Percentiles rank a stretch among this genome's conserved stretches.
Evolutionary conservation across 2,797 vertebrate species (phyloP).

Genomic region (Intellagama lesueurii): DNA sequence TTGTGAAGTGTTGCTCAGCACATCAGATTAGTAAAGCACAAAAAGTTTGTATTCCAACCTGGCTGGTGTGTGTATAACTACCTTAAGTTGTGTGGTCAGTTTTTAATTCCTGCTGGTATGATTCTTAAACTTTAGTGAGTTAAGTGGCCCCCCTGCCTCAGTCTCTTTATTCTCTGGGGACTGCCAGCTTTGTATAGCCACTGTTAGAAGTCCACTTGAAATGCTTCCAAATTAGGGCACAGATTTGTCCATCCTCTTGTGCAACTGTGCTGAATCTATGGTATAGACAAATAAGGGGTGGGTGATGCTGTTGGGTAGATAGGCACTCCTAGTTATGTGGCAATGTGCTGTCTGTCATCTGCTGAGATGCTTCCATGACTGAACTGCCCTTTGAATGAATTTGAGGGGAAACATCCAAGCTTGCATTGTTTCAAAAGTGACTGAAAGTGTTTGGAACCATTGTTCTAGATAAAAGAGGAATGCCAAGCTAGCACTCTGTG

Average conservation of each 20-base stretch:
- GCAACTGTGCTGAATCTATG: neutral
- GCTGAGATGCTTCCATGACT: neutral
- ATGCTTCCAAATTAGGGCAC: neutral
- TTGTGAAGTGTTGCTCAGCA: constrained; percentile 73
- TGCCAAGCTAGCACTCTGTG: constrained; percentile 83
- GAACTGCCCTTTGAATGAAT: neutral
- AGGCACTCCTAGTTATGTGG: neutral
- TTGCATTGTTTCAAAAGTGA: no score
- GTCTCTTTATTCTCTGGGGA: neutral
- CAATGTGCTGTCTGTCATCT: neutral
- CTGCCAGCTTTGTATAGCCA: neutral
- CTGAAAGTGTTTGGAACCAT: neutral
- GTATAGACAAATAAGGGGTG: neutral
- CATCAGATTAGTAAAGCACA: constrained; percentile 68
- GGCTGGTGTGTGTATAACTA: constrained; percentile 36
- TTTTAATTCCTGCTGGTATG: constrained; percentile 22
- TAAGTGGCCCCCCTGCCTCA: constrained; percentile 26
- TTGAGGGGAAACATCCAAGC: no score
- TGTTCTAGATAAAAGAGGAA: constrained; percentile 75
- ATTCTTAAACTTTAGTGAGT: constrained; percentile 4
- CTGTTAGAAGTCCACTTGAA: neutral
- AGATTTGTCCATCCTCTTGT: neutral
- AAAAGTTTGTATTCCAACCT: constrained; percentile 62
- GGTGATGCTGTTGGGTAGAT: neutral
- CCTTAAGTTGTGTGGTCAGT: constrained; percentile 21